phyloP scores from a whole-genome alignment of 2,113 vertebrate genomes.

The Ophiodon elongatus region DNA sequence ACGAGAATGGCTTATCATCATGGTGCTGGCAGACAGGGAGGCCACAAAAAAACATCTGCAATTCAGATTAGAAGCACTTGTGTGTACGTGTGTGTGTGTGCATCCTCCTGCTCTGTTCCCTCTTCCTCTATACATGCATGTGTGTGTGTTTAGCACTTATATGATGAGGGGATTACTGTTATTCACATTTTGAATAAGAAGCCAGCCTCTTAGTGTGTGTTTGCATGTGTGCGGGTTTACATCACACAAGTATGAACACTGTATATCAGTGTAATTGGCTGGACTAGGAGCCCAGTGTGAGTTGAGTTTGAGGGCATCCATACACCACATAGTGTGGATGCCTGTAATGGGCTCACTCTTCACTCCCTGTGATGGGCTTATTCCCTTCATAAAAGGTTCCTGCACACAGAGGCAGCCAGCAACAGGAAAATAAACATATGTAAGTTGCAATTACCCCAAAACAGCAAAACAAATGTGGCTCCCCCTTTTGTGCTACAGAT shows the following conservation, averaged over 20 bases:
- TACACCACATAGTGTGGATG: constrained; percentile 8
- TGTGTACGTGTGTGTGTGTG: neutral
- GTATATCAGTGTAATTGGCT: constrained; percentile 68
- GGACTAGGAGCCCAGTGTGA: constrained; percentile 43
- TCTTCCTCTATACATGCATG: neutral
- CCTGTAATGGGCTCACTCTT: constrained; percentile 48
- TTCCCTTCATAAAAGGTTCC: constrained; percentile 30
- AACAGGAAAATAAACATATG: neutral
- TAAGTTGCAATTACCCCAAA: constrained; percentile 24
- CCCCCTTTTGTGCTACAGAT: constrained; percentile 33
- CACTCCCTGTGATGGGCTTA: constrained; percentile 36
- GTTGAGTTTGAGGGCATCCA: constrained; percentile 68
- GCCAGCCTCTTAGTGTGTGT: constrained; percentile 2
- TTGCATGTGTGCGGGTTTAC: constrained; percentile 2
- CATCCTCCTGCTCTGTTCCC: neutral
- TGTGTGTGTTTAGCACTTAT: neutral
- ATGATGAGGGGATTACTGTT: constrained; percentile 26
- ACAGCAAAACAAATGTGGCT: constrained; percentile 28
- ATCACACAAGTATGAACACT: constrained; percentile 16
- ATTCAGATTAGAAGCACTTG: constrained; percentile 62
- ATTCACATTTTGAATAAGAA: constrained; percentile 36
- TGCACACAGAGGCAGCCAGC: constrained; percentile 17
- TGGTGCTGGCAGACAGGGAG: constrained; percentile 51
- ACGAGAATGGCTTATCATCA: constrained; percentile 68
- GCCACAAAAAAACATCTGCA: constrained; percentile 69